Base-by-base conservation (phyloP, 2,888 invertebrate species). In the Stenurella melanura region DNA sequence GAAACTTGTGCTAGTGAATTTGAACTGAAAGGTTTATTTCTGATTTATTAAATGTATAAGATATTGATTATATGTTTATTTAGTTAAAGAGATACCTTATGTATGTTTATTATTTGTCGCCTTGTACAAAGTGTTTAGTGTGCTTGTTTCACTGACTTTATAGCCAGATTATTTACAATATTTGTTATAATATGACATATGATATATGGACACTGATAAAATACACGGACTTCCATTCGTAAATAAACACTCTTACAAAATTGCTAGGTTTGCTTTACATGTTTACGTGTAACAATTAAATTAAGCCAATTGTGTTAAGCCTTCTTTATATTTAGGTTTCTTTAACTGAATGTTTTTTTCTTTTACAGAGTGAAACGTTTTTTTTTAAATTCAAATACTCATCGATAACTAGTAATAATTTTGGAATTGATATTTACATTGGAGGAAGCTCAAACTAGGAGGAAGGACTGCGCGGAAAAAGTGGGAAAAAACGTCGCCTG, bases 291-390 rank as follows among this genome's bases (percentile, higher is more conserved):
- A 50, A 3, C 15, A 50, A 50, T 15, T 34, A 7, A 0, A 0
- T 19, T 18, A 56, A 56, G 56, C 56, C 60, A 60, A 60, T 60
- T 60, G 12, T 42, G 42, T 12, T 42, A 12, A 42, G 0, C 42
- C 42, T 11, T 15, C 42, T 42, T 42, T 42, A 42, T 42, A 42
- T 7, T 12, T 12, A 11, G 11, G 42, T 12, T 42, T 42, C 42
- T 1, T 15, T 42, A 1, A 50, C 50, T 50, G 30, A 19, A 26
- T 30, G 10, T 21, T 42, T 64, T 71, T 72, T 74, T 81, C 72
- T n/a, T 76, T 82, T 82, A 75, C 82, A 82, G 82, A 80, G 76
- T 77, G 82, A 78, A 80, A 80, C 77, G 64, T 79, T 68, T 82
- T 81, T 78, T 81, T 82, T 78, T 78, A 78, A 73, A 70, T 75